These are phyloP conservation scores for Cosmia pyralina DNA, from an alignment of 2,888 invertebrate genomes.

Conservation along the genomic window DNA sequence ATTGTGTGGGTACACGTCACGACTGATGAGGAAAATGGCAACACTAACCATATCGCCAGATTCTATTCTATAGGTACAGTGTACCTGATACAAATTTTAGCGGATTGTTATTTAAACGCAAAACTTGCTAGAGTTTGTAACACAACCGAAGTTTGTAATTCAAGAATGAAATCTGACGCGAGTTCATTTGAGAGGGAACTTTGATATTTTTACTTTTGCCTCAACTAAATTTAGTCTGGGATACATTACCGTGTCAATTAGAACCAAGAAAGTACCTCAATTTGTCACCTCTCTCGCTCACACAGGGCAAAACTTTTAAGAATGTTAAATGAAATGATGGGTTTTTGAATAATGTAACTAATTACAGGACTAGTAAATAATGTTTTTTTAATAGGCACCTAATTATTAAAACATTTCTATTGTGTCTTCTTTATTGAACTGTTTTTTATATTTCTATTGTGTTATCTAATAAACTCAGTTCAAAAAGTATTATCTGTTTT, in stretches of 20 bases:
- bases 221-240: conserved; percentile 43
- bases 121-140: conserved; percentile 27
- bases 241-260: conserved; percentile 26
- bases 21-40: conserved; percentile 18
- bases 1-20: conserved; percentile 10
- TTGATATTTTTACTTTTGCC: conserved; percentile 51
- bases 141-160: conserved; percentile 32
- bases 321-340: no score
- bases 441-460: no score
- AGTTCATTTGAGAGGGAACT: conserved; percentile 42
- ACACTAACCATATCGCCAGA: neutral
- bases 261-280: conserved; percentile 12
- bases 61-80: neutral
- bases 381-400: no score
- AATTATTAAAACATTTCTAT: no score
- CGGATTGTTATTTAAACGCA: conserved; percentile 20
- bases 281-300: no score
- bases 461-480: no score
- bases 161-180: conserved; percentile 30
- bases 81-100: conserved; percentile 19
- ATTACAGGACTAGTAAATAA: no score
- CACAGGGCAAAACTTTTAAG: no score
- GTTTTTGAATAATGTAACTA: no score
- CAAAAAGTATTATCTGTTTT: no score
- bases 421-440: no score